Conservation (phyloP, 2,797 vertebrate species). For the Manis crassicaudata region DNA sequence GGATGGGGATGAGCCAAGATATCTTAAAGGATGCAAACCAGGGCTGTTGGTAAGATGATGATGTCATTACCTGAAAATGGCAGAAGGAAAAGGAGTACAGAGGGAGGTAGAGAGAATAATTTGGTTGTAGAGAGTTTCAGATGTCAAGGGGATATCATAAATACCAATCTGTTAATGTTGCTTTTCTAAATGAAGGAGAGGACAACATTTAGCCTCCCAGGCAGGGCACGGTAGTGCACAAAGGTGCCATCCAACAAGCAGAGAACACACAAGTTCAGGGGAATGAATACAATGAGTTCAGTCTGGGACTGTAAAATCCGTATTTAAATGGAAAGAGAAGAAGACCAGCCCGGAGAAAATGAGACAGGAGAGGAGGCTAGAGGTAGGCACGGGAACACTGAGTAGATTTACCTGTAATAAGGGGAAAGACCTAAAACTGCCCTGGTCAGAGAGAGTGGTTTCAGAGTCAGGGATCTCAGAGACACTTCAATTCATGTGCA, state of each 20-base stretch:
- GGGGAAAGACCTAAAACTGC: too few relatives aligned
- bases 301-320: not conserved
- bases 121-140: not conserved
- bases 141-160: not conserved
- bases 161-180: not conserved
- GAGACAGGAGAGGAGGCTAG: not conserved
- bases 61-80: not conserved
- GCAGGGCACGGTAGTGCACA: not conserved
- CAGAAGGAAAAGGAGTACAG: not conserved
- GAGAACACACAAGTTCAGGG: not conserved
- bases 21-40: not conserved
- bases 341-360: not conserved
- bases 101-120: not conserved
- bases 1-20: not conserved
- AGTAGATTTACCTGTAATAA: not conserved
- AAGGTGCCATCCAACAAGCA: not conserved
- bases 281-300: not conserved
- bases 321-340: not conserved
- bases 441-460: not conserved
- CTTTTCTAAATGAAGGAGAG: too few relatives aligned
- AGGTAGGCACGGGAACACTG: not conserved
- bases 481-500: not conserved
- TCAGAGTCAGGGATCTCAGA: not conserved
- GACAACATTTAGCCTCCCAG: not conserved
- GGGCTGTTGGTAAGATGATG: not conserved